Evolutionary conservation across 2,888 invertebrate species (phyloP).

Genomic region (Leucophenga montana): DNA sequence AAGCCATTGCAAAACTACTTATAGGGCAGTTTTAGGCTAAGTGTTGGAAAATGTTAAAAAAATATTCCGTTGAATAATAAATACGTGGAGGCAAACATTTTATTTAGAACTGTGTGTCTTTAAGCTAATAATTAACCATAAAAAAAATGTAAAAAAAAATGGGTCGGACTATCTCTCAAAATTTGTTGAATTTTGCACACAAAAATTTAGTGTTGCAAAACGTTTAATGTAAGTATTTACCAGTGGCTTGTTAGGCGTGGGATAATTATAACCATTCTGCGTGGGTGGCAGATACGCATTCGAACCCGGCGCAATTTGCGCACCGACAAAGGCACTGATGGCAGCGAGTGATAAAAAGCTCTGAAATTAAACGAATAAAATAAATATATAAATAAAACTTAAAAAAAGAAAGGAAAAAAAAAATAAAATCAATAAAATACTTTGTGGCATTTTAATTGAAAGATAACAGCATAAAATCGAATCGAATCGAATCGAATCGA

Average conservation of each 20-base stretch:
- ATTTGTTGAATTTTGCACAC: neutral
- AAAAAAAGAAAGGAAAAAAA: slow-evolving; percentile 1
- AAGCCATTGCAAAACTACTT: too few species aligned
- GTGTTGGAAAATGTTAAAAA: too few species aligned
- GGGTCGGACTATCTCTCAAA: too few species aligned
- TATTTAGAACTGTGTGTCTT: too few species aligned
- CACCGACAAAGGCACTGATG: slow-evolving; percentile 62
- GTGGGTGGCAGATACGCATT: slow-evolving; percentile 83
- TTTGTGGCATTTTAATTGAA: slow-evolving; percentile 27
- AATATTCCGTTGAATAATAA: too few species aligned
- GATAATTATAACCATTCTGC: slow-evolving; percentile 83
- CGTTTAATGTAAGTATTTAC: slow-evolving; percentile 54
- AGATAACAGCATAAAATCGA: slow-evolving; percentile 1
- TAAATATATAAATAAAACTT: slow-evolving; percentile 34
- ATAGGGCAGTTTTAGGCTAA: too few species aligned
- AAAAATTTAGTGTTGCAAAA: neutral
- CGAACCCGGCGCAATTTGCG: slow-evolving; percentile 76
- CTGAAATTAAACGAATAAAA: slow-evolving; percentile 55
- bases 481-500: too few species aligned
- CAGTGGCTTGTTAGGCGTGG: slow-evolving; percentile 75
- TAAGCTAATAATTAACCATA: too few species aligned
- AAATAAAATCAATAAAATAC: slow-evolving; percentile 11
- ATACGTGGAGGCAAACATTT: too few species aligned
- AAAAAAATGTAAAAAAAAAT: too few species aligned
- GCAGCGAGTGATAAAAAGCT: slow-evolving; percentile 64